Base-by-base conservation (phyloP, 2,888 invertebrate genomes). In the Chloroclysta siterata region DNA sequence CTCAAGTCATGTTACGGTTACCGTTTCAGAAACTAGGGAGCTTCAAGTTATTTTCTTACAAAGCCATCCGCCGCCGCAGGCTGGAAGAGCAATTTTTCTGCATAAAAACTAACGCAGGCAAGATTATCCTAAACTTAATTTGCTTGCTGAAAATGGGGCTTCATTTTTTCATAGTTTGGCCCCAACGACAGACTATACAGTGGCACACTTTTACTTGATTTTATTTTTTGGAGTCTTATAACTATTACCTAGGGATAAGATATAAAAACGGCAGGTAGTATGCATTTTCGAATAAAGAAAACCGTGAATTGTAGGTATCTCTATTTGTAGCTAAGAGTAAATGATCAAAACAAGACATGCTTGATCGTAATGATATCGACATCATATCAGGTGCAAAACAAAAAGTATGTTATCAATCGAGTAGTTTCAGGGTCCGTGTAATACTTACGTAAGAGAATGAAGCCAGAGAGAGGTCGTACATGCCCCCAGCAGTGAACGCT, bases 401-500 rank as follows among this genome's bases (percentile, higher is more conserved):
- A n/a, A n/a, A n/a, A n/a, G n/a, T n/a, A n/a, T n/a, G n/a, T 15
- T 39, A 39, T 28, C 17, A 1, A 55, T 22, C 11, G 46, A 46
- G 13, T 28, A 11, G 7, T 22, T 52, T 15, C 46, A 46, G 22
- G 3, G 5, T 54, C 14, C 5, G 22, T 33, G n/a, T 41, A 22
- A 22, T 22, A 79, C 89, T 75, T 76, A 91, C 91, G 63, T 79
- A 79, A 5, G 84, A 81, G 67, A 84, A 93, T 0, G 90, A 85
- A 14, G 73, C 75, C 4, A 91, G 81, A 0, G 91, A 88, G 0
- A 93, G 82, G n/a, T 86, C 78, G 46, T 87, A 90, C 81, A 93
- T 83, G 11, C 90, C 91, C 11, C 92, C 92, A 22, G 90, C 92
- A 2, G 88, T 85, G 36, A 93, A 75, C 0, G 83, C 75, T 6